These are phyloP conservation scores for Trichoplusia ni DNA, from an alignment of 1,140 invertebrate genomes.

Conservation along the genomic window DNA sequence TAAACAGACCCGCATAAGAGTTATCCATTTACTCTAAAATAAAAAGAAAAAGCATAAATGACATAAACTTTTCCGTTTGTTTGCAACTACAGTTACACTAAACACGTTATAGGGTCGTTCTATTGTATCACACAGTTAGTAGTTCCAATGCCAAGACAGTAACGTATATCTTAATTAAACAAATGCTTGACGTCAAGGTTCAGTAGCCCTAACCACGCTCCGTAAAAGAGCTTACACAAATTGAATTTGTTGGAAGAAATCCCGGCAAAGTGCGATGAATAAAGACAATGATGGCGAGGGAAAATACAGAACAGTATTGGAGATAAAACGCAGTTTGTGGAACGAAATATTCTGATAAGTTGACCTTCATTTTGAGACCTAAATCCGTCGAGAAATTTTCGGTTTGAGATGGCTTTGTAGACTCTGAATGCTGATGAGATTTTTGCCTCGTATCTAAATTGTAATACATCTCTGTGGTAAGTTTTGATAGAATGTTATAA, in stretches of 20 bases:
- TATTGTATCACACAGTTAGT: conserved; percentile 18
- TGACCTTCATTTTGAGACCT: not conserved
- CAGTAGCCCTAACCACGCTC: not conserved
- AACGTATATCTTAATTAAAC: conserved; percentile 28
- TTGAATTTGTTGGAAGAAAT: conserved; percentile 35
- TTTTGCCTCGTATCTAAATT: not conserved
- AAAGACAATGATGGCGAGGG: conserved; percentile 11
- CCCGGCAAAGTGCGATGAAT: conserved; percentile 23
- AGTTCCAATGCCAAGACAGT: not conserved
- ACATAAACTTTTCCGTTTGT: not conserved
- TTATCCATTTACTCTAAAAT: not conserved
- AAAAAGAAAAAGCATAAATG: not conserved
- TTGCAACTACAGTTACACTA: not conserved
- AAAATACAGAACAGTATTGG: conserved; percentile 19
- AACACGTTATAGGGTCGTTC: conserved; percentile 3
- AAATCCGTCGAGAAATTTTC: not conserved
- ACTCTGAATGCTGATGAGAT: not conserved
- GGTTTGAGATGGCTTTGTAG: not conserved
- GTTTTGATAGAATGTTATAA: too few species aligned
- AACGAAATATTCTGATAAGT: conserved; percentile 12
- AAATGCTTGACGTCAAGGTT: conserved; percentile 13
- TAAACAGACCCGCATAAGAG: not conserved
- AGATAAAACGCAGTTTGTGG: conserved; percentile 15
- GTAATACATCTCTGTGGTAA: too few species aligned
- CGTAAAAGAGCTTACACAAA: conserved; percentile 36